Evolutionary conservation across 2,113 vertebrate genomes (phyloP).

Genomic region (Passer montanus): DNA sequence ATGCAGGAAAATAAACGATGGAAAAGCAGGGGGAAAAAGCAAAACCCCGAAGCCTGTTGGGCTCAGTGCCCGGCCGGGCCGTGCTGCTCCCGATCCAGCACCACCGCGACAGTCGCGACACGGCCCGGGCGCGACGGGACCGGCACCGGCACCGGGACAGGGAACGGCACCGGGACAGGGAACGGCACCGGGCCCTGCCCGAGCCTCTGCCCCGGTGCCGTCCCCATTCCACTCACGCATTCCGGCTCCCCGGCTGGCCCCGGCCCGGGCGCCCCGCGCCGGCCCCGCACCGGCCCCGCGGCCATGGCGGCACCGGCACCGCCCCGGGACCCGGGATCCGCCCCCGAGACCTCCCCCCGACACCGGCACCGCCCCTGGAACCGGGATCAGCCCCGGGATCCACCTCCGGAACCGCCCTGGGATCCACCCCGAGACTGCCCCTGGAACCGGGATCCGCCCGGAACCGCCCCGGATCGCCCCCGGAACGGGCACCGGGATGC

Average conservation of each 20-base stretch:
- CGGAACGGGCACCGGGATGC: neutral
- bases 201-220: too few relatives aligned
- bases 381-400: too few relatives aligned
- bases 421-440: too few relatives aligned
- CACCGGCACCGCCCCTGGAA: too few relatives aligned
- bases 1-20: rapidly evolving
- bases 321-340: neutral
- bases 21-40: rapidly evolving
- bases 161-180: too few relatives aligned
- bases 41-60: neutral
- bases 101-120: neutral
- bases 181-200: neutral
- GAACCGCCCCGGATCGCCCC: neutral
- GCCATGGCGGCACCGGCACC: neutral
- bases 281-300: neutral
- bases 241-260: neutral
- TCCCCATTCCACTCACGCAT: neutral
- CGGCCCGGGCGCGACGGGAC: neutral
- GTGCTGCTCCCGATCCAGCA: neutral
- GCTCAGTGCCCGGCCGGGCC: neutral
- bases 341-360: neutral
- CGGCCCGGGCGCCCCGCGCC: neutral
- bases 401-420: too few relatives aligned
- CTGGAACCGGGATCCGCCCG: too few relatives aligned
- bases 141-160: neutral